Evolutionary conservation across 2,797 vertebrate genomes (phyloP).

Genomic region (Labeo calbasu): DNA sequence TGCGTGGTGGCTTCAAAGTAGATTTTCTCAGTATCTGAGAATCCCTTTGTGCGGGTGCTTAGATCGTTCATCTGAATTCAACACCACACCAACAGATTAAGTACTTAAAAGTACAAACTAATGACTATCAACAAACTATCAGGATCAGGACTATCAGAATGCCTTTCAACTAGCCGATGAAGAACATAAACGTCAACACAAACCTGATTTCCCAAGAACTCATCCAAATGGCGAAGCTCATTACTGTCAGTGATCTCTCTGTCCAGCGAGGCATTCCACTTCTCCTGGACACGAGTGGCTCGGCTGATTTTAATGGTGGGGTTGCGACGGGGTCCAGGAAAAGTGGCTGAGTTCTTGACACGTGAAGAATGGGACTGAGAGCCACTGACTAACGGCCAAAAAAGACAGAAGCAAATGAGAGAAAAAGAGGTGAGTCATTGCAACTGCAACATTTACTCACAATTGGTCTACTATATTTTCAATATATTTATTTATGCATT

Average conservation of each 20-base stretch:
- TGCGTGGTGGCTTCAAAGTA: slow-evolving; percentile 90
- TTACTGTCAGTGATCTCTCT: slow-evolving; percentile 86
- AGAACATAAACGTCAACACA: slow-evolving; percentile 1
- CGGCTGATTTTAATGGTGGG: slow-evolving; percentile 88
- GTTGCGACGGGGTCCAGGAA: slow-evolving; percentile 66
- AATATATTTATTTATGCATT: not conserved
- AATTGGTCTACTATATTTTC: not conserved
- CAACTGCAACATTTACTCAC: not conserved
- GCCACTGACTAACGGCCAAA: slow-evolving; percentile 58
- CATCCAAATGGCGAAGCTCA: slow-evolving; percentile 91
- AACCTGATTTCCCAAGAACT: slow-evolving; percentile 94
- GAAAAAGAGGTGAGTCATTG: not conserved
- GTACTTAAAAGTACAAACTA: not conserved
- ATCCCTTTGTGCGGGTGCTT: slow-evolving; percentile 75
- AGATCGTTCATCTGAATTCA: slow-evolving; percentile 87
- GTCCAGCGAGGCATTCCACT: slow-evolving; percentile 82
- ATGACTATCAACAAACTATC: not conserved
- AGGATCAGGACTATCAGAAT: not conserved
- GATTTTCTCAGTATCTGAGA: slow-evolving; percentile 85
- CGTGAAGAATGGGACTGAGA: slow-evolving; percentile 51
- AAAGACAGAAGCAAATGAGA: slow-evolving; percentile 1
- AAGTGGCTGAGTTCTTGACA: slow-evolving; percentile 48
- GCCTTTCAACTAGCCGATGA: not conserved
- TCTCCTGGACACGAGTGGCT: slow-evolving; percentile 77
- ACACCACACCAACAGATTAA: slow-evolving; percentile 31